A percentile compares a stretch with the other conserved stretches of the same genome.
Conservation (phyloP, 2,113 vertebrate species). For the Micronycteris hirsuta region DNA sequence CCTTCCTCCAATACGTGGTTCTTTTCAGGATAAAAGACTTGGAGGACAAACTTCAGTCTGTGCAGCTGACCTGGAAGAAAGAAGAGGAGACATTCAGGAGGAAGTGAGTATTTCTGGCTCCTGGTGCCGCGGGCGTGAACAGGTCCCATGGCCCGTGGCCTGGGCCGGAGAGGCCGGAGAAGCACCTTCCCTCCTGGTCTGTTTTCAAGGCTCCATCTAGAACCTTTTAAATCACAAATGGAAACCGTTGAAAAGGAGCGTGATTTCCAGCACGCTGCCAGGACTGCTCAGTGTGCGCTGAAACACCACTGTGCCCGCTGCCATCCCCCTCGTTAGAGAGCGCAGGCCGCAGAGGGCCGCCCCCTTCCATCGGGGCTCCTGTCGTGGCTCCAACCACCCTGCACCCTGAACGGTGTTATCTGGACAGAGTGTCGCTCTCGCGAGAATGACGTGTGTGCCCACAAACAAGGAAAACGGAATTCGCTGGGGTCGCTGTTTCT, state of each 20-base stretch:
- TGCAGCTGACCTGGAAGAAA: conserved; percentile 70
- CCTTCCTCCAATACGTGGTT: neutral
- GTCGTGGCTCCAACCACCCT: neutral
- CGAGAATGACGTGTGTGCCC: too few species aligned
- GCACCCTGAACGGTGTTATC: neutral
- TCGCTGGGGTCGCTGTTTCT: neutral
- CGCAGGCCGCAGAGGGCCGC: too few species aligned
- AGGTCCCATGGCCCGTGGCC: too few species aligned
- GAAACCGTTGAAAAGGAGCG: fast-evolving
- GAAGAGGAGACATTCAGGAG: conserved; percentile 74
- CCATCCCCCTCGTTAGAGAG: too few species aligned
- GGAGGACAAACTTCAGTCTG: conserved; percentile 68
- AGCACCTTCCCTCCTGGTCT: neutral
- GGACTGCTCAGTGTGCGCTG: too few species aligned
- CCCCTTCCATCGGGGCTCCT: neutral
- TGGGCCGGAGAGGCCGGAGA: neutral
- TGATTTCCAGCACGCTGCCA: neutral
- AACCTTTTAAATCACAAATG: neutral
- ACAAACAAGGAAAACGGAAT: neutral
- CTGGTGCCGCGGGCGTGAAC: too few species aligned
- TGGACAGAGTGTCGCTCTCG: neutral
- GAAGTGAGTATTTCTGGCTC: conserved; percentile 78
- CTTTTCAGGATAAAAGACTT: conserved; percentile 83
- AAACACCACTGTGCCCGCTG: too few species aligned
- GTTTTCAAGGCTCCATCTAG: neutral